Evolutionary conservation across 2,113 vertebrate species (phyloP).

Genomic region (Rallus limicola): DNA sequence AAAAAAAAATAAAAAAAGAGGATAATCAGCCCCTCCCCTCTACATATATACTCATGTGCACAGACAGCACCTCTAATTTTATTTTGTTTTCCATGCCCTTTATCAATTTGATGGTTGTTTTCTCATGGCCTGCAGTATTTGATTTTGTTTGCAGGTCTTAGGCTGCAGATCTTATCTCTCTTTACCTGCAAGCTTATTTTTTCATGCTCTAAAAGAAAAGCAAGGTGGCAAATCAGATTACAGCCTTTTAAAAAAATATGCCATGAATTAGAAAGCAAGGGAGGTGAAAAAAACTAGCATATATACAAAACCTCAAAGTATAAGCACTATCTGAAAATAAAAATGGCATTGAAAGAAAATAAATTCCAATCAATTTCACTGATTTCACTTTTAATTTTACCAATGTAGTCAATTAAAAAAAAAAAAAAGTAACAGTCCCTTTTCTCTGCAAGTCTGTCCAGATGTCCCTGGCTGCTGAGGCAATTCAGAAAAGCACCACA

Average conservation of each 20-base stretch:
- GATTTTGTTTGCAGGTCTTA: background rate
- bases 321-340: background rate
- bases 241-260: background rate
- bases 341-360: background rate
- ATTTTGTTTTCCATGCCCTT: background rate
- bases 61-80: background rate
- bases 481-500: background rate
- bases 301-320: background rate
- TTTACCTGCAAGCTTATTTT: slow-evolving; percentile 13
- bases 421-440: background rate
- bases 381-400: background rate
- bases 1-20: background rate
- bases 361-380: background rate
- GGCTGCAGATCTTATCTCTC: background rate
- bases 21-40: background rate
- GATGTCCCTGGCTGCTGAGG: background rate
- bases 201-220: background rate
- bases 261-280: background rate
- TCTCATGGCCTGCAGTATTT: background rate
- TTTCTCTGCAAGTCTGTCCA: background rate
- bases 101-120: background rate
- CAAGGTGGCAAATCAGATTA: background rate
- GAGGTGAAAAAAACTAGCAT: background rate
- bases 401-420: background rate
- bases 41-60: background rate